Evolutionary conservation across 2,797 vertebrate species (phyloP), one percentile per base, ranked within the genome.

Genomic region (Aldrovandia affinis): DNA sequence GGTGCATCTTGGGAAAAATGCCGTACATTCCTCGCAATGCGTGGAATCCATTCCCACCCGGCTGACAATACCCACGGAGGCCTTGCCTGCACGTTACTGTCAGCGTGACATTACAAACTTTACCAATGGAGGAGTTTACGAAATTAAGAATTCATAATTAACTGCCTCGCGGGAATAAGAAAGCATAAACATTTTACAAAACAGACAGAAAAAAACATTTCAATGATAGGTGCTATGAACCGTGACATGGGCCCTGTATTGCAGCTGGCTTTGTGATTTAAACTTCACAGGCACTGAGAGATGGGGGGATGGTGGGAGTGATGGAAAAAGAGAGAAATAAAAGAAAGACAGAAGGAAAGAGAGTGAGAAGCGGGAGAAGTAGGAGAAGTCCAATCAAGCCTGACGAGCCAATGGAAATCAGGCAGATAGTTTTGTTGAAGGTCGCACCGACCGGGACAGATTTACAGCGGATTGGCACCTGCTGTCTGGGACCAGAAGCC

Each of bases 401-500:
- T 61, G 59, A 9, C 59, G 22, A 5, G 6, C n/a, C 59, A 28
- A n/a, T 25, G 25, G 30, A 65, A 30, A 30, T 30, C 79, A 57
- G 52, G 33, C 39, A n/a, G 47, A 47, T 20, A 12, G 12, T 5
- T 44, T 63, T 30, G 77, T 70, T 78, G 77, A 57, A 93, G 93
- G 89, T 89, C 91, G 86, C 92, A 90, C n/a, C 91, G 93, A 90
- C 94, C 94, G n/a, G n/a, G n/a, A n/a, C n/a, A n/a, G n/a, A n/a
- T n/a, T n/a, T n/a, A n/a, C n/a, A n/a, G n/a, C n/a, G 83, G 87
- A 78, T 57, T 83, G 44, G 50, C n/a, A 39, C 36, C 36, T 39
- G 39, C 79, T 79, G 50, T 78, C 25, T 65, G 25, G 20, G 18
- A 65, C 18, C 44, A 36, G 1, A 50, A 39, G 14, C 50, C 30